phyloP scores from a whole-genome alignment of 2,888 invertebrate species.

The Bedellia somnulentella region DNA sequence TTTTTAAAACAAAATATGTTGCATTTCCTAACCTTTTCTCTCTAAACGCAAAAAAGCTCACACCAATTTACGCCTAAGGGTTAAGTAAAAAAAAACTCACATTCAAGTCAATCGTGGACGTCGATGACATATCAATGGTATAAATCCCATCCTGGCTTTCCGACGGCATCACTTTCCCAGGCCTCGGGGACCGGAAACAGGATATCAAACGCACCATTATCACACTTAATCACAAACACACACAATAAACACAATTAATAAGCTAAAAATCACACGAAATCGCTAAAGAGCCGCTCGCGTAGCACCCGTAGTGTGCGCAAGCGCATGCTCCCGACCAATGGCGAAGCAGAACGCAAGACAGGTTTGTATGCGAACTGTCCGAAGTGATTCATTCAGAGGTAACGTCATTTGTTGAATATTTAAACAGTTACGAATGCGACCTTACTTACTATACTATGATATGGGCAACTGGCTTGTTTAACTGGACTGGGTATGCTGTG shows the following conservation, averaged over 20 bases:
- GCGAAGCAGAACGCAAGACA: neutral
- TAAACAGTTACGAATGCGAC: no score
- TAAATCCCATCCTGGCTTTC: conserved; percentile 30
- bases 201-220: conserved; percentile 39
- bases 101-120: no score
- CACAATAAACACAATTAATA: neutral
- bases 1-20: no score
- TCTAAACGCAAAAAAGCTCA: no score
- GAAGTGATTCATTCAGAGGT: neutral
- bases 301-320: conserved; percentile 2
- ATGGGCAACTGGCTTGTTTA: no score
- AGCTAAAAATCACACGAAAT: neutral
- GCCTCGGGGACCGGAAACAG: conserved; percentile 35
- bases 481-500: no score
- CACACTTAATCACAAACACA: conserved; percentile 1
- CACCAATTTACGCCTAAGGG: no score
- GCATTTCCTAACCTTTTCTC: no score
- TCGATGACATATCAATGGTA: conserved; percentile 39
- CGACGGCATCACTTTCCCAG: conserved; percentile 37
- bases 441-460: no score
- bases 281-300: no score
- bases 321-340: conserved; percentile 2
- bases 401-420: neutral
- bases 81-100: no score
- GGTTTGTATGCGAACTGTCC: no score